These are phyloP conservation scores for Hiodon tergisus DNA, from an alignment of 2,113 vertebrate species.

Conservation along the genomic window DNA sequence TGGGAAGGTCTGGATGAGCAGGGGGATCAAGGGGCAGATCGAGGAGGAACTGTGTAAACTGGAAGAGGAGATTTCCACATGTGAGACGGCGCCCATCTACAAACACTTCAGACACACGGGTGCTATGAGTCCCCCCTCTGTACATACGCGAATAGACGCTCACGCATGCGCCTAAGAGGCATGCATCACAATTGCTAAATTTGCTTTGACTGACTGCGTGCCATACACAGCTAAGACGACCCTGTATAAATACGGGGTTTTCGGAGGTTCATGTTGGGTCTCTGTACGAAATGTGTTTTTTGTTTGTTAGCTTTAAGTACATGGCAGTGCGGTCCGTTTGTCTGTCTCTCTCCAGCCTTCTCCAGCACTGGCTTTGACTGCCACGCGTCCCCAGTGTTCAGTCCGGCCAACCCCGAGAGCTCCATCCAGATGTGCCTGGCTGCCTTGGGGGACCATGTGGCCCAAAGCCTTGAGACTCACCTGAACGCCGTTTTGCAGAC, in stretches of 20 bases:
- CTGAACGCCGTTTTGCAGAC: conserved; percentile 64
- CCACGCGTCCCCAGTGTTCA: conserved; percentile 80
- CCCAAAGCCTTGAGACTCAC: conserved; percentile 63
- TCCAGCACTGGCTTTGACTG: conserved; percentile 76
- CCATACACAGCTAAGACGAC: too few species aligned
- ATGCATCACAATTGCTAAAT: background rate
- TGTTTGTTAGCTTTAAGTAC: too few species aligned
- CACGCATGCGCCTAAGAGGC: background rate
- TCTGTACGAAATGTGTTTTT: background rate
- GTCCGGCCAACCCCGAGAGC: conserved; percentile 75
- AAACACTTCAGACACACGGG: conserved; percentile 2
- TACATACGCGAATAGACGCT: background rate
- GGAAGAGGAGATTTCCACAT: conserved; percentile 80
- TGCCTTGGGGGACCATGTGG: conserved; percentile 69
- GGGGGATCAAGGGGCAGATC: conserved; percentile 73
- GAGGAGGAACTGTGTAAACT: conserved; percentile 76
- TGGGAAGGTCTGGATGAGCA: conserved; percentile 59
- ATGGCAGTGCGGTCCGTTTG: background rate
- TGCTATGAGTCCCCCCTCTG: background rate
- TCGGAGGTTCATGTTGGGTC: background rate
- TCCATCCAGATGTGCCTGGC: conserved; percentile 83
- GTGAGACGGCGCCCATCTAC: conserved; percentile 49
- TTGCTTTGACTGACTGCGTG: background rate
- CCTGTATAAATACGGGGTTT: too few species aligned
- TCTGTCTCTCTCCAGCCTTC: conserved; percentile 60